Evolutionary conservation across 2,888 invertebrate species (phyloP), one percentile per base, ranked within the genome.

Genomic region (Caradrina kadenii): DNA sequence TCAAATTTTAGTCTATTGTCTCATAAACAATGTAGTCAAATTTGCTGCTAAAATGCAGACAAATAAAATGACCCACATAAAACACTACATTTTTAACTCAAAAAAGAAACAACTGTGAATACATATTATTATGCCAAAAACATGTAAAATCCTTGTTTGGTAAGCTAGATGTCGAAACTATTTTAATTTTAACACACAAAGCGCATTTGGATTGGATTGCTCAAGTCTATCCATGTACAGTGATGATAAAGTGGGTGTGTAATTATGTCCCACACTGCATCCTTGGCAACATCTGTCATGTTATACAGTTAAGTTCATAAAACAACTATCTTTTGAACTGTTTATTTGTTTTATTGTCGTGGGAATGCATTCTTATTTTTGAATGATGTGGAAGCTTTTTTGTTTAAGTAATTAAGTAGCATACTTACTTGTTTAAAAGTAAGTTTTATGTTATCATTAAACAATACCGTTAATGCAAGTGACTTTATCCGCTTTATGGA

Each of bases 261-360:
- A 61, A 81, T 73, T 69, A 71, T 71, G 39, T 48, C 73, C 70
- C 78, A 71, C 81, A 71, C 65, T 26, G 54, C 53, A 69, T 83
- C 73, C 67, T 74, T 56, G 62, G n/a, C 6, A 45, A 66, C 69
- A 80, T 69, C 66, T 80, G 83, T 70, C 55, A 56, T 61, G 35
- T 35, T 48, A 10, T 13, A 67, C 62, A 48, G 62, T 64, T 77
- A 80, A 0, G 0, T 48, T 67, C 21, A 21, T 59, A 52, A 63
- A 56, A 59, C 35, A 0, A n/a, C 39, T 11, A 53, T 5, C 52
- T 67, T 55, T 75, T 13, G 17, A 55, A 55, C 1, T 31, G 45
- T 45, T 2, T 0, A 1, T 74, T 59, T 59, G 22, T 74, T 74
- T n/a, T 45, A 39, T 59, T 61, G n/a, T 22, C 8, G 48, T 66